Evolutionary conservation across 1,140 invertebrate genomes (phyloP), one percentile per base, ranked within the genome.

Genomic region (Drosophila setifemur): DNA sequence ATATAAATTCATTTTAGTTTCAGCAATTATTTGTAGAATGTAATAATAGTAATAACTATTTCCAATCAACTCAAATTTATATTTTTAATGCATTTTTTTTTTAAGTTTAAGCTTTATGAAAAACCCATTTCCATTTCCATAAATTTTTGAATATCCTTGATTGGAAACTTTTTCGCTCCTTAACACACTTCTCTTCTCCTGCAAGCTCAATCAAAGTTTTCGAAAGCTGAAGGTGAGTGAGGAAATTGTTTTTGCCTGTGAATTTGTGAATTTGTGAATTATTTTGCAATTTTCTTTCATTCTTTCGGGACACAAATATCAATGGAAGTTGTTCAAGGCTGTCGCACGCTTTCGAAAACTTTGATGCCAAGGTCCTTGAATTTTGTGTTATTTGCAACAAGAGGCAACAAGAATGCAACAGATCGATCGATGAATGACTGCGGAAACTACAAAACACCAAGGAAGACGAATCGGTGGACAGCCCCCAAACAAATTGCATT

Each of bases 291-390:
- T 23, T 43, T 23, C 44, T 43, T 43, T 26, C 16, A 18, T 6
- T 21, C 14, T 6, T 21, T 14, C 31, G 31, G 37, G 25, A 52
- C 54, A 72, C 55, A 52, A 81, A 89, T 89, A 85, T 78, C 74
- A 85, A 66, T 66, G 61, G 37, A 67, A 33, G 50, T 60, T 83
- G 83, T 89, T 90, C 83, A 79, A 90, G 91, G 91, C 90, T 91
- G 90, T 93, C 92, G 92, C 92, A 93, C 92, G 93, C 93, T 93
- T 94, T 94, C 93, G 93, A 93, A 93, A 94, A 93, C 93, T 93
- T 93, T 93, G 91, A 90, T 86, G 47, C 43, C 16, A 16, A 37
- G 33, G 33, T 37, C 14, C 7, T 7, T 37, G 16, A 39, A 25
- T 28, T 16, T 12, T 16, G 16, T 45, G 1, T 16, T 48, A 7